Evolutionary conservation across 2,797 vertebrate genomes (phyloP).

Genomic region (Alauda arvensis): DNA sequence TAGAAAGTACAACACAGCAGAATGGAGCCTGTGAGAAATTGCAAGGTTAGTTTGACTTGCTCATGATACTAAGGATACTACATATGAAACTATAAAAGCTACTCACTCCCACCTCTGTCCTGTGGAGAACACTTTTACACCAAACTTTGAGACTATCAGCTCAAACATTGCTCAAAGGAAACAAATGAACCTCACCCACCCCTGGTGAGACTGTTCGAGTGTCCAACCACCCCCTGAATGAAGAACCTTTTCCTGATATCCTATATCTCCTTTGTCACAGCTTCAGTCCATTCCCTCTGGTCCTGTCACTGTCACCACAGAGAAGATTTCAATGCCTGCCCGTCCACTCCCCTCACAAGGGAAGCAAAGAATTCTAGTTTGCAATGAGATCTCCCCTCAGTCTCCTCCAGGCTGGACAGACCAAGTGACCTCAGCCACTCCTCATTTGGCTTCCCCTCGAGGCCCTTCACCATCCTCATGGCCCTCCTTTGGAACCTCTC

Average conservation of each 20-base stretch:
- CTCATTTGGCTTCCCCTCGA: accelerated
- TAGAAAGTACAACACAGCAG: not conserved
- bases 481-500: not conserved
- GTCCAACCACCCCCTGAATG: accelerated
- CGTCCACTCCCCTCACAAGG: accelerated
- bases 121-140: not conserved
- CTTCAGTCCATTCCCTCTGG: not conserved
- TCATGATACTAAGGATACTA: not conserved
- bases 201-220: not conserved
- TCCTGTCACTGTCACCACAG: not conserved
- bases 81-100: not conserved
- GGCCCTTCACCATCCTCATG: accelerated
- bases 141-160: not conserved
- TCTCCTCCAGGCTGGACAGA: not conserved
- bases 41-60: not conserved
- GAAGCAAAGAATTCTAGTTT: not conserved
- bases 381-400: accelerated
- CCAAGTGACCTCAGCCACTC: not conserved
- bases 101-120: not conserved
- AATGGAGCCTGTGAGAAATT: not conserved
- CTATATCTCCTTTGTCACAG: not conserved
- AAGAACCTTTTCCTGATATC: no score
- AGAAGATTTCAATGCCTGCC: not conserved
- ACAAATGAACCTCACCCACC: not conserved
- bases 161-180: not conserved